Percentiles rank a stretch among this genome's conserved stretches.
These are phyloP conservation scores for Teleogryllus occipitalis DNA, from an alignment of 1,140 invertebrate genomes.

Conservation along the genomic window DNA sequence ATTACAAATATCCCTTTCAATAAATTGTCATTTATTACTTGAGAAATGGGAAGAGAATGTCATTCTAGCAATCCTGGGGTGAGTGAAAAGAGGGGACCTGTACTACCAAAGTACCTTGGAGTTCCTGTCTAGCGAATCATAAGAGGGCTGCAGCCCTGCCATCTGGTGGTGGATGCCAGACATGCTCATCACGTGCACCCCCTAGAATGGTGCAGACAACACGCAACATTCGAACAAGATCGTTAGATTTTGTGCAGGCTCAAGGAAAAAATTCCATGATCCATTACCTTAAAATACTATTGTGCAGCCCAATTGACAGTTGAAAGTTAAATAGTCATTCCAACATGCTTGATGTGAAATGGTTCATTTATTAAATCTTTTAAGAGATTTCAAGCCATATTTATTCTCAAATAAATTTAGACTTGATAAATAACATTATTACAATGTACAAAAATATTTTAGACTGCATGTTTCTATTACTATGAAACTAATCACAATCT, in stretches of 20 bases:
- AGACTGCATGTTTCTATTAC: too few species aligned
- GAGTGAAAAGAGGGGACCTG: background rate
- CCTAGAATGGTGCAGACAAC: slow-evolving; percentile 18
- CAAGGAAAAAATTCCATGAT: background rate
- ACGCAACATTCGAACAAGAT: background rate
- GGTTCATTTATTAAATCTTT: too few species aligned
- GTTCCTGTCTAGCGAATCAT: slow-evolving; percentile 22
- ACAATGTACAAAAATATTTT: too few species aligned
- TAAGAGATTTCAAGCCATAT: too few species aligned
- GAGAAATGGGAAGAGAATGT: background rate
- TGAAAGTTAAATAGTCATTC: background rate
- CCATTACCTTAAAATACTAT: background rate
- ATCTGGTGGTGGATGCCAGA: slow-evolving; percentile 22
- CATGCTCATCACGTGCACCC: slow-evolving; percentile 23
- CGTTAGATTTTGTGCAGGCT: background rate
- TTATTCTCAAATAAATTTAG: too few species aligned
- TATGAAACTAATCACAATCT: too few species aligned
- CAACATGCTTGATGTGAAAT: background rate
- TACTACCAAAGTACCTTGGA: slow-evolving; percentile 21
- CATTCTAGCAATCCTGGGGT: background rate
- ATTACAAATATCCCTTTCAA: background rate
- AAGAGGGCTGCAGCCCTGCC: slow-evolving; percentile 20
- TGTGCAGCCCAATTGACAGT: background rate
- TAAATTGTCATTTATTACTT: background rate
- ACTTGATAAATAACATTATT: too few species aligned